These are phyloP conservation scores for Sinodicranocentrus sp. DNA, from an alignment of 2,888 invertebrate species.

Conservation along the genomic window DNA sequence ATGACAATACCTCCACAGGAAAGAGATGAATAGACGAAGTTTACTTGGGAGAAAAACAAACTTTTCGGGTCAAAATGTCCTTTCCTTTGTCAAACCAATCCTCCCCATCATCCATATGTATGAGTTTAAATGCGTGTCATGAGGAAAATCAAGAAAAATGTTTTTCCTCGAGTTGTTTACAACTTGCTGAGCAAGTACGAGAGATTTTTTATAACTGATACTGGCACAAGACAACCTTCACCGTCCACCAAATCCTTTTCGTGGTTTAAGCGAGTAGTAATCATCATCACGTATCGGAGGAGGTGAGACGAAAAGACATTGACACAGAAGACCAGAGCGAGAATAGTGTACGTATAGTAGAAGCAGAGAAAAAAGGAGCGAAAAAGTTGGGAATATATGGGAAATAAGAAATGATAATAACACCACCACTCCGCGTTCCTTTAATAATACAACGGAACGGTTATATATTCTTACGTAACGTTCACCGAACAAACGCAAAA, in stretches of 20 bases:
- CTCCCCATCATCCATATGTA: slow-evolving; percentile 36
- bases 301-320: slow-evolving; percentile 24
- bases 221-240: background rate
- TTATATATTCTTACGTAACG: slow-evolving; percentile 17
- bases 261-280: slow-evolving; percentile 23
- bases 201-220: background rate
- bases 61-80: slow-evolving; percentile 34
- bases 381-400: slow-evolving; percentile 45
- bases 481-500: slow-evolving; percentile 19
- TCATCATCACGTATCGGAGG: slow-evolving; percentile 17
- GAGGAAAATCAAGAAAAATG: slow-evolving; percentile 32
- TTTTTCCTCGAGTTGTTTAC: slow-evolving; percentile 6
- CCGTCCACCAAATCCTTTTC: slow-evolving; percentile 15
- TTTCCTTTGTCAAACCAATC: slow-evolving; percentile 44
- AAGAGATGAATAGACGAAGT: slow-evolving; percentile 10
- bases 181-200: background rate
- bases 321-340: slow-evolving; percentile 28
- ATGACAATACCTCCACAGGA: background rate
- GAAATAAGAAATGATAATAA: slow-evolving; percentile 38
- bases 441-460: slow-evolving; percentile 5
- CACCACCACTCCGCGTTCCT: slow-evolving; percentile 13
- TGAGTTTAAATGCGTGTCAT: slow-evolving; percentile 41
- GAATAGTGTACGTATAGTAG: slow-evolving; percentile 11
- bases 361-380: slow-evolving; percentile 28
- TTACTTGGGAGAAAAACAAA: slow-evolving; percentile 41